Evolutionary conservation across 2,888 invertebrate species (phyloP).

Genomic region (Axea sp.): DNA sequence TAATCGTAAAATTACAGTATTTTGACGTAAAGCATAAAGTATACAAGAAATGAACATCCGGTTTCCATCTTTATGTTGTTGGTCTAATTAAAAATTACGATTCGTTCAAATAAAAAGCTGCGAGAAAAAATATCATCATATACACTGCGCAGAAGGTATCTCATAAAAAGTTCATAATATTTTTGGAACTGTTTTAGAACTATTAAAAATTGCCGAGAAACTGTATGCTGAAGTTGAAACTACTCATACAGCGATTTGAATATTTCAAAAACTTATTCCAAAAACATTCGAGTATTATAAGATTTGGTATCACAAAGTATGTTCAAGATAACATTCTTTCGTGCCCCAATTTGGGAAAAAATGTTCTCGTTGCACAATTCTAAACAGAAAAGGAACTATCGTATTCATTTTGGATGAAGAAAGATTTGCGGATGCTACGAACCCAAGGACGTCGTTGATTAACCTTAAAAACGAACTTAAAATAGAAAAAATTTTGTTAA

Average conservation of each 20-base stretch:
- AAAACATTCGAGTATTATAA: neutral
- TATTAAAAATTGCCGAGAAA: conserved; percentile 46
- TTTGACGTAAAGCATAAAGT: no score
- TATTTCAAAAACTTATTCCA: conserved; percentile 2
- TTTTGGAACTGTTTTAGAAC: neutral
- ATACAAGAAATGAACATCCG: no score
- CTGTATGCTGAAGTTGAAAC: conserved; percentile 2
- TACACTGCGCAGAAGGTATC: neutral
- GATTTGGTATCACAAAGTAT: conserved; percentile 7
- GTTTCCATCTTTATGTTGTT: neutral
- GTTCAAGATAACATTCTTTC: conserved; percentile 10
- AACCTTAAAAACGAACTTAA: no score
- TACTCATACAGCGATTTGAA: conserved; percentile 10
- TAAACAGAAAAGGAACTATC: conserved; percentile 12
- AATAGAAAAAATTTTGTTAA: no score
- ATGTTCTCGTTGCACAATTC: conserved; percentile 26
- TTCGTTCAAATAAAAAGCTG: neutral
- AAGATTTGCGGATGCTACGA: no score
- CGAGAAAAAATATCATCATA: conserved; percentile 17
- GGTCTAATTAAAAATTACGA: conserved; percentile 9
- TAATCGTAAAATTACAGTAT: neutral
- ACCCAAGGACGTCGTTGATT: no score
- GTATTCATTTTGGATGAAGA: conserved; percentile 16
- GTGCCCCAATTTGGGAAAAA: neutral
- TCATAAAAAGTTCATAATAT: neutral